Evolutionary conservation across 1,140 invertebrate genomes (phyloP).

Genomic region (Aphelenchoides fujianensis): DNA sequence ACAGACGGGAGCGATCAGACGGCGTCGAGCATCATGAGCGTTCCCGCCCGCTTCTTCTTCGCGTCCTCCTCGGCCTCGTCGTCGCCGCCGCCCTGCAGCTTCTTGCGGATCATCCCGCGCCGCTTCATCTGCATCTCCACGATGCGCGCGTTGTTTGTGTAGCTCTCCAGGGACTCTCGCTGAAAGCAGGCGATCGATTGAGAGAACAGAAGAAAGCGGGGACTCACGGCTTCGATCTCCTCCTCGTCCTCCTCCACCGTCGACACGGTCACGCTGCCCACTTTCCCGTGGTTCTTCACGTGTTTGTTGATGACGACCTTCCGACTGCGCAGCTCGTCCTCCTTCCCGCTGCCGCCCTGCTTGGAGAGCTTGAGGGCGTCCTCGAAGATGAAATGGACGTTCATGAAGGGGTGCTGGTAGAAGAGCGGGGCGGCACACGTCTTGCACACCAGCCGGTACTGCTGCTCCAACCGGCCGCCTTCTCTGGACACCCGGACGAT

Average conservation of each 20-base stretch:
- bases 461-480: slow-evolving; percentile 79
- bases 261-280: slow-evolving; percentile 96
- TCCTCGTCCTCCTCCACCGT: slow-evolving; percentile 74
- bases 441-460: slow-evolving; percentile 72
- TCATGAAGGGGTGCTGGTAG: slow-evolving; percentile 75
- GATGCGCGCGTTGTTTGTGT: slow-evolving; percentile 53
- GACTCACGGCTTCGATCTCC: slow-evolving; percentile 68
- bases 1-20: background rate
- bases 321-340: slow-evolving; percentile 44
- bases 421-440: slow-evolving; percentile 85
- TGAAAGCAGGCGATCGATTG: too few species aligned
- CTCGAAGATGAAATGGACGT: slow-evolving; percentile 55
- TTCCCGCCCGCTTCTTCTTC: slow-evolving; percentile 33
- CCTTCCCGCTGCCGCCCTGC: slow-evolving; percentile 54
- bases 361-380: slow-evolving; percentile 55
- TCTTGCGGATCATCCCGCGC: slow-evolving; percentile 51
- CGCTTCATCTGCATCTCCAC: slow-evolving; percentile 53
- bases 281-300: slow-evolving; percentile 99
- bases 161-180: slow-evolving; percentile 51
- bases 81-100: background rate
- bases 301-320: slow-evolving; percentile 84
- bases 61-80: too few species aligned
- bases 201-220: too few species aligned
- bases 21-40: slow-evolving; percentile 16
- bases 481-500: slow-evolving; percentile 60